Evolutionary conservation across 35 echinoderm and acorn worm genomes (phyloP), one percentile per base, ranked within the genome.

Genomic region (Hemicentrotus pulcherrimus): DNA sequence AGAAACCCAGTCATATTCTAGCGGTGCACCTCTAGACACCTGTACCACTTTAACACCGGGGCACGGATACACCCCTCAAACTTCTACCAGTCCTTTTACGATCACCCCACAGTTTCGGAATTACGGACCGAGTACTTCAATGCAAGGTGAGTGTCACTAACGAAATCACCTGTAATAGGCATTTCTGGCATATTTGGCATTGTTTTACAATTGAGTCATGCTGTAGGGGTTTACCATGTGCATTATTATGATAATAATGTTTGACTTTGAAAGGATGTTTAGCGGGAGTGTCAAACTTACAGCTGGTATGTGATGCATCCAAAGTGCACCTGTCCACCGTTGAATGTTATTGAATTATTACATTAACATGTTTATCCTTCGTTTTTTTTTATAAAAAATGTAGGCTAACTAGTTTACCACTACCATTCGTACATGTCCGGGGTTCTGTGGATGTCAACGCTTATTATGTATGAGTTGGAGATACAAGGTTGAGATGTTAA

Each of bases 121-220:
- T 90, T 90, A 90, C 46, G 88, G 88, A 90, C 88, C 88, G 46
- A 90, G 88, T 90, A 47, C 88, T 19, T 6, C 32, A 11, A 90
- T 90, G 46, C 32, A 33, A 90, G 88, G 88, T 90, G 88, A 90
- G 88, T 45, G 32, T 13, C 12, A 15, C 30, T 86, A 4, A 31
- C 2, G 12, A 46, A 90, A 90, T 19, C 32, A 90, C 46, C 46
- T 45, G 88, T 90, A 18, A 2, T 90, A 0, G 18, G 3, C 5
- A 90, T 33, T 90, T 90, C 18, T 90, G 32, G 31, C 32, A 90
- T 90, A 90, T 14, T 16, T 47, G 88, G 24, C 88, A 90, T 33
- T 47, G 88, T 90, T 90, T 9, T 47, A 32, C 13, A 15, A 32
- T 15, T 90, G 31, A 45, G 32, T 45, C 88, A 33, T 90, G 46